A percentile compares a stretch with the other conserved stretches of the same genome.
phyloP scores from a whole-genome alignment of 2,113 vertebrate species.

The Cephalopterus ornatus region DNA sequence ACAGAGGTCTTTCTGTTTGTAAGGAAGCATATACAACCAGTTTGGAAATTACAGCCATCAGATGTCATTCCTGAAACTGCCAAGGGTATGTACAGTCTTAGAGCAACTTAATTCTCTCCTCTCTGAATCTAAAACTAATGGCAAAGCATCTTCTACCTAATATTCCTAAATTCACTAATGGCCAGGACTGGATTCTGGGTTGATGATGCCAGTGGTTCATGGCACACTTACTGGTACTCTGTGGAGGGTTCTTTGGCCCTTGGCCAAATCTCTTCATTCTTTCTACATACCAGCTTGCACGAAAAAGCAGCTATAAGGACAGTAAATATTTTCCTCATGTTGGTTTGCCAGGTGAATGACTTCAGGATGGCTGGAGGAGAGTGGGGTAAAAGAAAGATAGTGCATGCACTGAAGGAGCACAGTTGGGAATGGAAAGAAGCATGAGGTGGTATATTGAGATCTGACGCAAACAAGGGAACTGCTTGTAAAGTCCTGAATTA shows the following conservation, averaged over 20 bases:
- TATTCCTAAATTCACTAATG: not conserved
- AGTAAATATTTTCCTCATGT: not conserved
- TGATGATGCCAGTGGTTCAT: not conserved
- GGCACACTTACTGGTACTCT: not conserved
- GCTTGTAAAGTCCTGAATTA: constrained; percentile 17
- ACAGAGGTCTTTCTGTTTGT: not conserved
- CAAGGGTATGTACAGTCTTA: not conserved
- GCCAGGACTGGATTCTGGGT: not conserved
- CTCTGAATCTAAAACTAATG: not conserved
- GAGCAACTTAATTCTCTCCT: not conserved
- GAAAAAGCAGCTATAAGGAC: not conserved
- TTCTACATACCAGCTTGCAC: not conserved
- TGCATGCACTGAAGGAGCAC: not conserved
- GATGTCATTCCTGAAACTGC: not conserved
- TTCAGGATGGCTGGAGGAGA: not conserved
- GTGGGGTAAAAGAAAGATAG: not conserved
- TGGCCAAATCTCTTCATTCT: not conserved
- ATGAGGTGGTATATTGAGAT: not conserved
- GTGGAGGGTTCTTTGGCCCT: not conserved
- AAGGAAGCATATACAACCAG: not conserved
- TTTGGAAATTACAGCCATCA: not conserved
- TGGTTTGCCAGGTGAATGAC: not conserved
- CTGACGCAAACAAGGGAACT: not conserved
- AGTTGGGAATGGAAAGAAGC: not conserved
- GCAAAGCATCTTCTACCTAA: not conserved